Evolutionary conservation across 2,113 vertebrate species (phyloP), one percentile per base, ranked within the genome.

Genomic region (Tragelaphus scriptus): DNA sequence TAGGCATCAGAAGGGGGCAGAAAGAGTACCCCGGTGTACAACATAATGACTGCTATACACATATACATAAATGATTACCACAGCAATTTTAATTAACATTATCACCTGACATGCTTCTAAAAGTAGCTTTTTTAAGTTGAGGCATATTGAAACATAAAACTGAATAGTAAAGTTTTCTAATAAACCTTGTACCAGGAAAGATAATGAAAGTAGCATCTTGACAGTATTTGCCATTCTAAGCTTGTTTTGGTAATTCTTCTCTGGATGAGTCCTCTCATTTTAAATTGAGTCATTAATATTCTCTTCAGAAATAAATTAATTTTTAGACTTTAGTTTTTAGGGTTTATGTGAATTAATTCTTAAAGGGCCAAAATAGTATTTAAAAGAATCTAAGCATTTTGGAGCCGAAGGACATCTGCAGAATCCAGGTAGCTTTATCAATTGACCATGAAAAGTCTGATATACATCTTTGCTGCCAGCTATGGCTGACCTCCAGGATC

Each of bases 51-150:
- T 92, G n/a, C 28, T 82, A 7, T 91, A 82, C 32, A 36, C 49
- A 79, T 91, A 28, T 63, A 44, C 58, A 15, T 36, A 68, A 81
- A n/a, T 75, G 53, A 84, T 75, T 36, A 95, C 40, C 25, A 51
- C 44, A 44, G 0, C 32, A 92, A 92, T 12, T 82, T 88, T 51
- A 53, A 53, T 51, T 84, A 55, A 55, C 16, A 77, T 68, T 63
- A 36, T 53, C 21, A 61, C 53, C 44, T 89, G 21, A 17, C 7
- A 53, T 40, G 80, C 47, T 85, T 93, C 71, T 7, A 88, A 68
- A 92, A 92, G 61, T 82, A 82, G 51, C 26, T 36, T n/a, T 89
- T 97, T 80, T 40, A 92, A 96, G 32, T 89, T 94, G 53, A 95
- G 49, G 36, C n/a, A 23, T 90, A 77, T 86, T 93, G 80, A 97